phyloP scores from a whole-genome alignment of 2,797 vertebrate species.

The Myoxocephalus aenaeus region DNA sequence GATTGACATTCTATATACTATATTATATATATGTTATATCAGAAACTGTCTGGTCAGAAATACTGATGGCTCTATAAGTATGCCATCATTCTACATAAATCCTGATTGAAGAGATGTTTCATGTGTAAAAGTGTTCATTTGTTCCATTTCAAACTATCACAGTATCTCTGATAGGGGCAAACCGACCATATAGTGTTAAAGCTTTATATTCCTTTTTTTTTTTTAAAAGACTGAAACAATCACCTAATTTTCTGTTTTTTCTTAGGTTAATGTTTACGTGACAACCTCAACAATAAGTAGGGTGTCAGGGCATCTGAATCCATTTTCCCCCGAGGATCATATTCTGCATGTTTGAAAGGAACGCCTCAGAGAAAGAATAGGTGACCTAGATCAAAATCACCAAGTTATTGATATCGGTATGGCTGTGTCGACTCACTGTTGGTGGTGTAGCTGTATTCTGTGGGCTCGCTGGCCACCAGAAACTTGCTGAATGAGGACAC shows the following conservation, averaged over 20 bases:
- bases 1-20: neutral
- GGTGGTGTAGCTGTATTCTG: constrained; percentile 67
- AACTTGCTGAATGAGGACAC: constrained; percentile 82
- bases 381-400: constrained; percentile 76
- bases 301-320: constrained; percentile 45
- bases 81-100: neutral
- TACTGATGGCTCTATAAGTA: neutral
- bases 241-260: constrained; percentile 16
- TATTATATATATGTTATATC: neutral
- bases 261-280: constrained; percentile 39
- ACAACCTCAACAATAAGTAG: constrained; percentile 46
- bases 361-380: constrained; percentile 65
- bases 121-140: neutral
- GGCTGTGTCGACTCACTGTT: constrained; percentile 80
- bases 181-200: neutral
- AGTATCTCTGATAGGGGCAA: neutral
- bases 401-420: constrained; percentile 61
- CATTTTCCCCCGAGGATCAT: constrained; percentile 62
- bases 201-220: neutral
- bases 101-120: neutral
- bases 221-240: neutral
- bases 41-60: neutral
- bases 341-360: constrained; percentile 70
- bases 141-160: neutral
- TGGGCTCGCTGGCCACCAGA: constrained; percentile 78